Percentiles rank a stretch among this genome's conserved stretches.
These are phyloP conservation scores for Pachycephus smyrnensis DNA, from an alignment of 2,888 invertebrate genomes.

Conservation along the genomic window DNA sequence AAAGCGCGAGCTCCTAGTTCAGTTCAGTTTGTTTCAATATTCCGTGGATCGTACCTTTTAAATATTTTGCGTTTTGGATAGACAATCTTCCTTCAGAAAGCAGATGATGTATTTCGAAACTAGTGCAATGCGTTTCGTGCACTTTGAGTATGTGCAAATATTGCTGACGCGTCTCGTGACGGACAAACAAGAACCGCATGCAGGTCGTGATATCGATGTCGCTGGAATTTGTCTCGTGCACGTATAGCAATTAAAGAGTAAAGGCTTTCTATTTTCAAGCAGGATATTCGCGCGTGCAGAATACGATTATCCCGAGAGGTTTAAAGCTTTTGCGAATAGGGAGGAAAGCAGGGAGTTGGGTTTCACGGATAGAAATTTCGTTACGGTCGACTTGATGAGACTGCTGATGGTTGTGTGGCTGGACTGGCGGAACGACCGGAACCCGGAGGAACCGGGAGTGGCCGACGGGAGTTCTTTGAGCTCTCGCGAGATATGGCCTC, in stretches of 20 bases:
- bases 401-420: background rate
- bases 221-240: background rate
- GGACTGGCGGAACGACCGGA: too few relatives aligned
- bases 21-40: background rate
- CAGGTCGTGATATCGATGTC: background rate
- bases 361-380: background rate
- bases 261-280: background rate
- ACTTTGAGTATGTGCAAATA: background rate
- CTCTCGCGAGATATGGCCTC: constrained; percentile 31
- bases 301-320: background rate
- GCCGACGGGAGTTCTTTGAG: constrained; percentile 31
- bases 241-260: background rate
- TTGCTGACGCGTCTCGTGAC: background rate
- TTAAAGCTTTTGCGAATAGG: background rate
- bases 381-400: background rate
- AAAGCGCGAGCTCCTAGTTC: background rate
- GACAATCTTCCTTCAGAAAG: constrained; percentile 42
- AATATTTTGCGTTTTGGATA: constrained; percentile 31
- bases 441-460: constrained; percentile 18
- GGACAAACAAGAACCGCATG: background rate
- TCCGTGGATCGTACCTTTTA: background rate
- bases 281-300: background rate
- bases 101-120: constrained; percentile 28
- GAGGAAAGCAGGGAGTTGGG: background rate
- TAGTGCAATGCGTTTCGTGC: background rate